These are phyloP conservation scores for Torymus tubicola DNA, from an alignment of 2,888 invertebrate genomes.

Conservation along the genomic window DNA sequence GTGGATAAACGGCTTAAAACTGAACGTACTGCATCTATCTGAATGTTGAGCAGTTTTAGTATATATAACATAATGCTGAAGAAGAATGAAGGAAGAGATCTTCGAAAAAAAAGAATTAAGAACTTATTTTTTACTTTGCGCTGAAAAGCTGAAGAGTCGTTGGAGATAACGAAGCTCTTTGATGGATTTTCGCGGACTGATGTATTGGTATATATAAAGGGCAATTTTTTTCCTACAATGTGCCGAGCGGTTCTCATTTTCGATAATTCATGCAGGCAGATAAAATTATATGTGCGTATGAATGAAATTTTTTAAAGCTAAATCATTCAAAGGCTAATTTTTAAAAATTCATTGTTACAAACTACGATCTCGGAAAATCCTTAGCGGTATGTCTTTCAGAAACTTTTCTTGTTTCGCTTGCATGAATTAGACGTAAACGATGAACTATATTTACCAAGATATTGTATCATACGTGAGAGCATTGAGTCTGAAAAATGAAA, in stretches of 20 bases:
- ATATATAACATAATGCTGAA: slow-evolving; percentile 14
- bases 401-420: slow-evolving; percentile 39
- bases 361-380: slow-evolving; percentile 21
- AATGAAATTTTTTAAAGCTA: too few species aligned
- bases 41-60: slow-evolving; percentile 34
- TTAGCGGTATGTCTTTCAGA: slow-evolving; percentile 35
- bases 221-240: slow-evolving; percentile 56
- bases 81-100: slow-evolving; percentile 50
- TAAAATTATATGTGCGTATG: neutral
- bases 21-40: slow-evolving; percentile 25
- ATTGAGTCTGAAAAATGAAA: slow-evolving; percentile 59
- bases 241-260: slow-evolving; percentile 55
- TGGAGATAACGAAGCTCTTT: slow-evolving; percentile 50
- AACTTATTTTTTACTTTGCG: slow-evolving; percentile 54
- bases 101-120: slow-evolving; percentile 47
- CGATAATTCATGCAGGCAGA: slow-evolving; percentile 51
- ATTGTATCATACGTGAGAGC: slow-evolving; percentile 60
- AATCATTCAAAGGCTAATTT: neutral
- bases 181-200: slow-evolving; percentile 54
- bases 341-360: slow-evolving; percentile 32
- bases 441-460: slow-evolving; percentile 58
- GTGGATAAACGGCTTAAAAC: slow-evolving; percentile 24
- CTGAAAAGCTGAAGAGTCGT: slow-evolving; percentile 44
- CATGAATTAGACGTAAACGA: slow-evolving; percentile 54
- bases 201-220: slow-evolving; percentile 53